phyloP scores from a whole-genome alignment of 2,797 vertebrate species.

The Propithecus perrieri region DNA sequence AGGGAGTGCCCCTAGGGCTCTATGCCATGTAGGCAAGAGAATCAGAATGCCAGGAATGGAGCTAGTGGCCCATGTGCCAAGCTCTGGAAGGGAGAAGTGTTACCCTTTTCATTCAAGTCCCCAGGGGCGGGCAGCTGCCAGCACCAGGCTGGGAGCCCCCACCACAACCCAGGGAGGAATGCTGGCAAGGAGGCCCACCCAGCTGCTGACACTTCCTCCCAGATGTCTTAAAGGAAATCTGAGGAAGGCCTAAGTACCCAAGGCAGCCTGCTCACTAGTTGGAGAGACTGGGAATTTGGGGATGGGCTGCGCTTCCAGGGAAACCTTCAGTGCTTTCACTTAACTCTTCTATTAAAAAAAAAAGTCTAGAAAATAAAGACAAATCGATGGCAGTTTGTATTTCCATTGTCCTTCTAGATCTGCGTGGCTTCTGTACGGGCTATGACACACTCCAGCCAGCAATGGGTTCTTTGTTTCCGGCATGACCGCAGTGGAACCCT shows the following conservation, averaged over 20 bases:
- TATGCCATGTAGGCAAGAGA: constrained; percentile 21
- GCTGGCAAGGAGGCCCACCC: not conserved
- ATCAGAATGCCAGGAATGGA: not conserved
- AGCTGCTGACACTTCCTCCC: not conserved
- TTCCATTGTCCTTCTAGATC: not conserved
- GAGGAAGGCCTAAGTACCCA: not conserved
- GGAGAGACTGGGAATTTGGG: not conserved
- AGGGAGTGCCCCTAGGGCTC: not conserved
- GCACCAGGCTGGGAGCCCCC: not conserved
- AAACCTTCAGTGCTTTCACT: not conserved
- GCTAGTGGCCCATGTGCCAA: not conserved
- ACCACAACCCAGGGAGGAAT: not conserved
- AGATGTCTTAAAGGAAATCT: not conserved
- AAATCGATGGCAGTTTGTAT: not conserved
- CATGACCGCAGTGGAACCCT: not conserved
- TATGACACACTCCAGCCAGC: not conserved
- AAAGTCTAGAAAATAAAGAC: constrained; percentile 40
- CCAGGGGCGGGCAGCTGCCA: not conserved
- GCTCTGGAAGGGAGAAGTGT: not conserved
- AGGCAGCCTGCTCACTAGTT: fast-evolving
- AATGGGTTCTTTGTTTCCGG: not conserved
- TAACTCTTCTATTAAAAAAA: not conserved
- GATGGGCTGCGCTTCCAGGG: not conserved
- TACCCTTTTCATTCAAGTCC: not conserved
- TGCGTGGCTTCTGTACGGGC: not conserved